These are phyloP conservation scores for Dasysyrphus tricinctus DNA, from an alignment of 2,888 invertebrate genomes.

Conservation along the genomic window DNA sequence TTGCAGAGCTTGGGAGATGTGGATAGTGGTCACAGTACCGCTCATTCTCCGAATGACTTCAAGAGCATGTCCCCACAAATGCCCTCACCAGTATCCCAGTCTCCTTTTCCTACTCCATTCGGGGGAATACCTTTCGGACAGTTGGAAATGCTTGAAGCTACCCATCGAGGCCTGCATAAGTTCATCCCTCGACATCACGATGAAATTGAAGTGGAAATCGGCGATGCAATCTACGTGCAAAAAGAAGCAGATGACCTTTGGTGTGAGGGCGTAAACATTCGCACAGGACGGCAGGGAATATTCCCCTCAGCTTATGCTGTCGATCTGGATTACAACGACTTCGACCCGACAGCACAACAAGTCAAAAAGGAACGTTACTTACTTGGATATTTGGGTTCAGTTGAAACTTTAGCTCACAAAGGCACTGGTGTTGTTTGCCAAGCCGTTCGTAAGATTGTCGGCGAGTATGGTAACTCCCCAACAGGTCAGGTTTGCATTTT, in stretches of 20 bases:
- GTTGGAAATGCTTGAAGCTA: conserved; percentile 94
- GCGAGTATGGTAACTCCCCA: conserved; percentile 88
- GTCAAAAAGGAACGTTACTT: conserved; percentile 94
- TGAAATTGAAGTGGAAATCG: conserved; percentile 98
- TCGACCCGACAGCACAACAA: conserved; percentile 93
- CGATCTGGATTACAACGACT: conserved; percentile 98
- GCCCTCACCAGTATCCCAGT: conserved; percentile 87
- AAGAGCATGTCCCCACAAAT: conserved; percentile 91
- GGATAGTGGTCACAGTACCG: conserved; percentile 96
- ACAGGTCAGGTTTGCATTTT: conserved; percentile 93
- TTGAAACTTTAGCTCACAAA: conserved; percentile 97
- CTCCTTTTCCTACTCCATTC: conserved; percentile 87
- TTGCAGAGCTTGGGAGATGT: conserved; percentile 90
- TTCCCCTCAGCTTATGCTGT: conserved; percentile 99
- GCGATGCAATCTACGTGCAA: conserved; percentile 98
- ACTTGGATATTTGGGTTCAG: conserved; percentile 97
- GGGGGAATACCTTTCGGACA: conserved; percentile 92
- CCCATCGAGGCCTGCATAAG: conserved; percentile 97
- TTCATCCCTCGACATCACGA: conserved; percentile 97
- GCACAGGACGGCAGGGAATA: conserved; percentile 96
- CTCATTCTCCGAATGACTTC: conserved; percentile 95
- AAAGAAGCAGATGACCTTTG: conserved; percentile 98
- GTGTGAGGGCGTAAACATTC: conserved; percentile 98
- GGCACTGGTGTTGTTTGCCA: conserved; percentile 98
- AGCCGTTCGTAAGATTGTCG: conserved; percentile 94